Base-by-base conservation (phyloP, 2,113 vertebrate species). In the Bubo blakistoni region DNA sequence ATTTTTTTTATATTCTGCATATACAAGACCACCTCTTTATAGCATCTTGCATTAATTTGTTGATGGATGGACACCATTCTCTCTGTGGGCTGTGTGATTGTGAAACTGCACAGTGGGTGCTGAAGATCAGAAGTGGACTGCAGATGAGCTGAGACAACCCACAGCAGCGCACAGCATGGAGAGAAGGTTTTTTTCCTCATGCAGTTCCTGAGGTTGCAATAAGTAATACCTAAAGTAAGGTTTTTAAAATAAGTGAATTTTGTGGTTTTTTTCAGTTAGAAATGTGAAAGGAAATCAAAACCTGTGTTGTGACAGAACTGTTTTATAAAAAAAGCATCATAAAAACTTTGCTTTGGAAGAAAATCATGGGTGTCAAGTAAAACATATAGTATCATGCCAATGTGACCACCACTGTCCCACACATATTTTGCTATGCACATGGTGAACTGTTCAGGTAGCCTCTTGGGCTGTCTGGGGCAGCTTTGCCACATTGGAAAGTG, bases 51-150 rank as follows among this genome's bases (percentile, higher is more conserved):
- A 24, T 96, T 96, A 89, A 93, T 62, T 86, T 74, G 72, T 87
- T 95, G 94, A 93, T 80, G 89, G 66, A 89, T 93, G 92, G 63
- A 54, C 80, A 95, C 77, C 13, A 13, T 96, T 95, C 54, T 96
- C 66, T 89, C 84, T 88, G n/a, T 96, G 83, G 81, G 36, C 86
- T 97, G 54, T 96, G 92, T 96, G 94, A 95, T 73, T 96, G 78
- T 95, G 77, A 96, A 96, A 95, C 65, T 81, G 94, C 90, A 91
- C 90, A 86, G 88, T 72, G 66, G 57, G 46, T 90, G 72, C 80
- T 94, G 95, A 87, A 97, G 74, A 96, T 94, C 91, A 91, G 88
- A 93, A 86, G 42, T 58, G 76, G 79, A 79, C 47, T 95, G 88
- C 84, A 96, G 88, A 91, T 73, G 84, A 92, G 82, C 76, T 87